Percentiles rank a stretch among this genome's conserved stretches.
Conservation (phyloP, 1,140 invertebrate genomes). For the Idris sp. region DNA sequence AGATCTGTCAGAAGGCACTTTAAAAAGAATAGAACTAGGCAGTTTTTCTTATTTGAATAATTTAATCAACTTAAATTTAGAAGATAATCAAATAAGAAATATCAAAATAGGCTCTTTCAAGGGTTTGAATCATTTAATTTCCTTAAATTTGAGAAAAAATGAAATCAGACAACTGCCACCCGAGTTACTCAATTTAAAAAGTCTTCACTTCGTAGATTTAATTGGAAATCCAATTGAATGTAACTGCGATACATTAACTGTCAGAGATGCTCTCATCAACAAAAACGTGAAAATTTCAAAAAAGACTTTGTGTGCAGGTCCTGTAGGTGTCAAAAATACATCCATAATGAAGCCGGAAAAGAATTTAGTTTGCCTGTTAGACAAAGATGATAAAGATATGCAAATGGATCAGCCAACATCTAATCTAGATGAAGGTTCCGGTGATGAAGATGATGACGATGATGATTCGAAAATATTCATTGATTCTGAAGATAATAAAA, state of each 20-base stretch:
- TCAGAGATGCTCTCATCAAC: constrained; percentile 65
- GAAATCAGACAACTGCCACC: constrained; percentile 63
- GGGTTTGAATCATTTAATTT: constrained; percentile 65
- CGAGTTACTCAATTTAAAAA: constrained; percentile 77
- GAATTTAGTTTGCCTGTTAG: constrained; percentile 63
- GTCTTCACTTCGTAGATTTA: constrained; percentile 81
- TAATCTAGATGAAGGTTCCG: constrained; percentile 45
- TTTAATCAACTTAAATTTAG: constrained; percentile 67
- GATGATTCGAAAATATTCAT: constrained; percentile 66
- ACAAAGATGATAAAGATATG: constrained; percentile 71
- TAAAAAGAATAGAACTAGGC: constrained; percentile 65
- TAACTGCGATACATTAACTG: constrained; percentile 71
- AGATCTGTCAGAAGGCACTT: constrained; percentile 66
- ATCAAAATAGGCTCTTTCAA: constrained; percentile 65
- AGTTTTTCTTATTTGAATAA: constrained; percentile 62
- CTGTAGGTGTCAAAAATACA: constrained; percentile 59
- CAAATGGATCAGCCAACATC: constrained; percentile 67
- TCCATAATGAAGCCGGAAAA: constrained; percentile 64
- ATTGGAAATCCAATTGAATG: constrained; percentile 83
- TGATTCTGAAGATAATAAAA: constrained; percentile 63
- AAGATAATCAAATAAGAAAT: constrained; percentile 66
- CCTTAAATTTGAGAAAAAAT: constrained; percentile 67
- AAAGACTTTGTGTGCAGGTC: constrained; percentile 64
- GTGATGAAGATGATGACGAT: constrained; percentile 34
- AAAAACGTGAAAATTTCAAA: constrained; percentile 67